These are phyloP conservation scores for Flabesymbios commensalis DNA, from an alignment of 2,888 invertebrate genomes.

Conservation along the genomic window DNA sequence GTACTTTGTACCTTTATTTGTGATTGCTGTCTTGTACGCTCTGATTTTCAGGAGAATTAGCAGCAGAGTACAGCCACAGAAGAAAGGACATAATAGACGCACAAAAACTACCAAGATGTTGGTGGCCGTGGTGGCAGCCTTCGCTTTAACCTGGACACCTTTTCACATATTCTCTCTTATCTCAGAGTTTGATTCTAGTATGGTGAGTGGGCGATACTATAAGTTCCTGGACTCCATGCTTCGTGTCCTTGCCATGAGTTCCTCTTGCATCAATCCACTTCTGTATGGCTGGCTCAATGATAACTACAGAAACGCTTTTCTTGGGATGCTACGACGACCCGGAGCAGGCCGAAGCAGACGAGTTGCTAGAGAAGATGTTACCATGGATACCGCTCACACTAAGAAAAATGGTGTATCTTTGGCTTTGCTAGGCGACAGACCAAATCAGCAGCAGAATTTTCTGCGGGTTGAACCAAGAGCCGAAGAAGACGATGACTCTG, in stretches of 20 bases:
- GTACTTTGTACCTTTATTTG: constrained; percentile 50
- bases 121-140: constrained; percentile 53
- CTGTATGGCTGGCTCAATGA: constrained; percentile 61
- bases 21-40: constrained; percentile 49
- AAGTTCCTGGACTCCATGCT: constrained; percentile 50
- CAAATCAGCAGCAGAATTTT: no score
- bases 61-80: constrained; percentile 40
- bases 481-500: no score
- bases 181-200: constrained; percentile 41
- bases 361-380: no score
- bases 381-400: no score
- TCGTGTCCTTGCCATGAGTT: constrained; percentile 57
- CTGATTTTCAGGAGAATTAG: constrained; percentile 49
- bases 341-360: background rate
- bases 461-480: no score
- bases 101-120: constrained; percentile 52
- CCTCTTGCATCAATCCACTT: constrained; percentile 59
- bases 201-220: constrained; percentile 39
- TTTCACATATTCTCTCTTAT: constrained; percentile 51
- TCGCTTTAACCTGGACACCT: constrained; percentile 57
- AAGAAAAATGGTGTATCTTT: no score
- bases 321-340: constrained; percentile 22
- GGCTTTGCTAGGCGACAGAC: no score
- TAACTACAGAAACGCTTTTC: constrained; percentile 43
- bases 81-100: constrained; percentile 30